Evolutionary conservation across 1,140 invertebrate species (phyloP).

Genomic region (Zaprionus ghesquierei): DNA sequence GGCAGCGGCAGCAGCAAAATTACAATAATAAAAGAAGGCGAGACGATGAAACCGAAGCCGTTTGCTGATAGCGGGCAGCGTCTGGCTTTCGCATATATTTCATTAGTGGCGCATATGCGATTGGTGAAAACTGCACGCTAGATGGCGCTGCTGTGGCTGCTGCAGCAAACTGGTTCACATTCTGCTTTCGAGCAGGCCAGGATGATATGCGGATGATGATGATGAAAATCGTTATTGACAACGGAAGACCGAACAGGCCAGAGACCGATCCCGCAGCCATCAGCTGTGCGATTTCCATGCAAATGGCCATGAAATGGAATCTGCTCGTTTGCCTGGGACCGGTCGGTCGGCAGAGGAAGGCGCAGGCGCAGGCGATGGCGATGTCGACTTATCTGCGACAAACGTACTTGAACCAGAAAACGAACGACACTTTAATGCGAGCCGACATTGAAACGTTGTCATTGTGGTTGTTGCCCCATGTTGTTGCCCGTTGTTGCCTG

Average conservation of each 20-base stretch:
- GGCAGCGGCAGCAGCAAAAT: slow-evolving; percentile 28
- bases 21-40: slow-evolving; percentile 57
- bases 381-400: slow-evolving; percentile 44
- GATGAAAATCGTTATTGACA: slow-evolving; percentile 81
- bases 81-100: slow-evolving; percentile 76
- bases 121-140: slow-evolving; percentile 72
- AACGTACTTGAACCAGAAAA: slow-evolving; percentile 81
- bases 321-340: slow-evolving; percentile 45
- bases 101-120: slow-evolving; percentile 61
- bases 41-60: slow-evolving; percentile 55
- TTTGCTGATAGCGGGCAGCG: slow-evolving; percentile 62
- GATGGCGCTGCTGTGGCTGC: slow-evolving; percentile 23
- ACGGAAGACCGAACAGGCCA: slow-evolving; percentile 60
- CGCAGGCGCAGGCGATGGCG: slow-evolving; percentile 24
- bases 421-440: slow-evolving; percentile 78
- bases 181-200: slow-evolving; percentile 60
- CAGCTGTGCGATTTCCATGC: slow-evolving; percentile 71
- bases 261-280: slow-evolving; percentile 7
- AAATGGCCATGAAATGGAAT: slow-evolving; percentile 80
- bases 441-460: slow-evolving; percentile 75
- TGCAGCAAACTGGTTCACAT: slow-evolving; percentile 69
- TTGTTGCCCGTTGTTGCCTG: background rate
- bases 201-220: slow-evolving; percentile 69
- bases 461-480: slow-evolving; percentile 7
- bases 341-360: too few species aligned